Conservation (phyloP, 2,797 vertebrate genomes). For the Acanthurus leucopareius region DNA sequence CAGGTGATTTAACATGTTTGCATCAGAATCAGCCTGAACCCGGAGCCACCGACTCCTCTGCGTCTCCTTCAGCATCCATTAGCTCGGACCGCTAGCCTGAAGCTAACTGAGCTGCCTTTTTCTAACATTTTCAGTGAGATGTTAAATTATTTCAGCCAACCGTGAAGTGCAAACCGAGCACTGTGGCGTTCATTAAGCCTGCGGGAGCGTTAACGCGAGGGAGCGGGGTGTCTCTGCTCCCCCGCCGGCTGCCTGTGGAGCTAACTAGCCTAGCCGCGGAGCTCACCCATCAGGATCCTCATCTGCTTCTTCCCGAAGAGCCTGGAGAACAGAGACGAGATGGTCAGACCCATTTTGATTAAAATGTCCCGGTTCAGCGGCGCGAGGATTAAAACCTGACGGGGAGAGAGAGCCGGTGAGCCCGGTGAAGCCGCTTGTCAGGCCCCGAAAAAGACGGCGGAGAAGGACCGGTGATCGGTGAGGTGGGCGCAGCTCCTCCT, state of each 20-base stretch:
- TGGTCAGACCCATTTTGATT: constrained; percentile 84
- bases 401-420: neutral
- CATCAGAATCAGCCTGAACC: too few species aligned
- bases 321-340: constrained; percentile 87
- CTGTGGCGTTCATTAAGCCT: too few species aligned
- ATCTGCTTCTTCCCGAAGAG: constrained; percentile 93
- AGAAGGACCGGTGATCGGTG: neutral
- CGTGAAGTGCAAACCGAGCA: rapidly evolving
- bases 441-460: constrained; percentile 10
- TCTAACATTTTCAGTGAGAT: neutral
- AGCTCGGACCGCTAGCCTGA: constrained; percentile 10
- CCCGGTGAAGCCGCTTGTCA: constrained; percentile 24
- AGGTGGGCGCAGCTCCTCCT: constrained; percentile 63
- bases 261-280: constrained; percentile 47
- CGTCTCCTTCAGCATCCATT: neutral
- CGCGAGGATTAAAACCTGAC: constrained; percentile 1
- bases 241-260: too few species aligned
- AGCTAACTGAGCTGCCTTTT: constrained; percentile 10
- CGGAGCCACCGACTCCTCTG: too few species aligned
- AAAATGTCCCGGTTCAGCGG: constrained; percentile 8
- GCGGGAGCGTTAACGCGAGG: too few species aligned
- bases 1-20: neutral
- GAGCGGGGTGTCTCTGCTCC: too few species aligned
- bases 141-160: rapidly evolving
- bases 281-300: constrained; percentile 89